Conservation (phyloP, 2,797 vertebrate genomes). For the Hipposideros larvatus region DNA sequence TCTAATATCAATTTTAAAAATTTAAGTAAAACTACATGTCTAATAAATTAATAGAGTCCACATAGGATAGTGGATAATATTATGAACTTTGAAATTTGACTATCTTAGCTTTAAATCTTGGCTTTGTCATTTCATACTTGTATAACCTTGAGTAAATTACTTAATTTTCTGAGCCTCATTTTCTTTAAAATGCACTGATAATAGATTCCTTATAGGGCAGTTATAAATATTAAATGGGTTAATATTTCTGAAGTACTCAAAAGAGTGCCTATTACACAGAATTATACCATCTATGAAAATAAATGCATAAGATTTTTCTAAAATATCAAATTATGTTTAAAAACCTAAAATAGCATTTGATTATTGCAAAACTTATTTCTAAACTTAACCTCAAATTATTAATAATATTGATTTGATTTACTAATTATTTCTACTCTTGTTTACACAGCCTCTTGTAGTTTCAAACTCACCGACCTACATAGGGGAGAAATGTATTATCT, state of each 20-base stretch:
- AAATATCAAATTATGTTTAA: neutral
- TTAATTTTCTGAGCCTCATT: neutral
- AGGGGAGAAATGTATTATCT: neutral
- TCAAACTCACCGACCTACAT: neutral
- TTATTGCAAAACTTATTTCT: constrained; percentile 2
- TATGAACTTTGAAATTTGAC: neutral
- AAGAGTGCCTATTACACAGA: neutral
- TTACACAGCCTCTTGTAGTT: neutral
- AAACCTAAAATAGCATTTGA: neutral
- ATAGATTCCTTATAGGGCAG: neutral
- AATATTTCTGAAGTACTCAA: neutral
- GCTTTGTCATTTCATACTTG: neutral
- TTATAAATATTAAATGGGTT: neutral
- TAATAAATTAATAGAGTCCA: neutral
- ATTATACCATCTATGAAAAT: neutral
- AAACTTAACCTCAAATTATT: neutral
- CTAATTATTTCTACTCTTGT: neutral
- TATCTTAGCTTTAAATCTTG: neutral
- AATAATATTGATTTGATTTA: neutral
- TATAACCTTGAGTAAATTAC: neutral
- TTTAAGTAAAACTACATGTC: constrained; percentile 2
- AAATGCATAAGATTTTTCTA: neutral
- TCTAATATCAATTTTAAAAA: neutral
- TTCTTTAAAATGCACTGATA: neutral
- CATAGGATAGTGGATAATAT: neutral